Conservation (phyloP, 2,797 vertebrate genomes). For the Echeneis naucrates region DNA sequence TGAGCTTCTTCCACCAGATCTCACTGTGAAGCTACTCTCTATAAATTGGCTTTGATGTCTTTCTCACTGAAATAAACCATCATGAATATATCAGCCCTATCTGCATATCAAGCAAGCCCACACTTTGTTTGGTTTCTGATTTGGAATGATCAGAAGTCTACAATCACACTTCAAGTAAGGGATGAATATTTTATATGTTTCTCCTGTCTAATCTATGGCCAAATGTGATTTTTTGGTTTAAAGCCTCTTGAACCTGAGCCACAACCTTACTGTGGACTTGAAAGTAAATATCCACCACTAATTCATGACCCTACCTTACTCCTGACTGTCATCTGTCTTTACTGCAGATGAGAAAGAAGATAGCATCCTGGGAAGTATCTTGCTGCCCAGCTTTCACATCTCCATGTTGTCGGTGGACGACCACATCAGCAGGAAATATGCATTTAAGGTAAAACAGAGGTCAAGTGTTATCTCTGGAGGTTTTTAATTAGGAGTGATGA, state of each 20-base stretch:
- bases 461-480: neutral
- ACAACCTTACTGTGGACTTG: neutral
- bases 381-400: slow-evolving; percentile 95
- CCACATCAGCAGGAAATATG: slow-evolving; percentile 94
- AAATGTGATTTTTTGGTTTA: neutral
- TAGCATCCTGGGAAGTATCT: slow-evolving; percentile 94
- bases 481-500: neutral
- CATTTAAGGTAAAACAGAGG: slow-evolving; percentile 90
- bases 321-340: neutral
- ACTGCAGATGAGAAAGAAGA: slow-evolving; percentile 96
- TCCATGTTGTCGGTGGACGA: slow-evolving; percentile 93
- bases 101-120: neutral
- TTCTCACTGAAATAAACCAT: neutral
- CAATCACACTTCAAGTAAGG: neutral
- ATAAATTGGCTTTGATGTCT: neutral
- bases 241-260: neutral
- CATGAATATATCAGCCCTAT: neutral
- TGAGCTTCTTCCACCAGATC: neutral
- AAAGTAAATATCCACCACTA: neutral
- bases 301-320: neutral
- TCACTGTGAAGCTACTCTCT: neutral
- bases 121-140: neutral
- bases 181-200: neutral
- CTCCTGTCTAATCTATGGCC: neutral
- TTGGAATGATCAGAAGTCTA: neutral